Conservation (phyloP, 1,140 invertebrate genomes). For the Aphaenogaster floridana region DNA sequence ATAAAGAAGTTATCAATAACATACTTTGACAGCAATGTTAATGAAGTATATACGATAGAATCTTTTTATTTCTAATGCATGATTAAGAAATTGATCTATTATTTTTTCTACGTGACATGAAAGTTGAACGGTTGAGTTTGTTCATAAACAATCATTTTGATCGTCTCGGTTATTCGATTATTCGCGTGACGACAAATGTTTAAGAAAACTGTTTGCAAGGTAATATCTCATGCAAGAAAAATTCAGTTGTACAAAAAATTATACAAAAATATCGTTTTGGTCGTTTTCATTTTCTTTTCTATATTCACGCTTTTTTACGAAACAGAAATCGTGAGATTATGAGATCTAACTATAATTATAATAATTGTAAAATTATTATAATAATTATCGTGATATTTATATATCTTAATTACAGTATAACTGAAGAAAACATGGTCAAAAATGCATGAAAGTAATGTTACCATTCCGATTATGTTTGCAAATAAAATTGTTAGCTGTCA, state of each 20-base stretch:
- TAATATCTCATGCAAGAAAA: neutral
- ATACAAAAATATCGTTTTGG: conserved; percentile 31
- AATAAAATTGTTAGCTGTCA: conserved; percentile 21
- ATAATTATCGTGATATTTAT: neutral
- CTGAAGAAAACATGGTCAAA: neutral
- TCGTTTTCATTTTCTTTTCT: neutral
- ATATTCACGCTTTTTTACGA: neutral
- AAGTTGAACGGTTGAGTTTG: conserved; percentile 59
- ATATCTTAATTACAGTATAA: neutral
- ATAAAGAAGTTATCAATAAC: conserved; percentile 24
- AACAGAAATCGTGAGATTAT: neutral
- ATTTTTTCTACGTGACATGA: conserved; percentile 50
- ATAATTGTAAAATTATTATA: conserved; percentile 19
- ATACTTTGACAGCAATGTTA: conserved; percentile 29
- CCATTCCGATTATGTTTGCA: neutral
- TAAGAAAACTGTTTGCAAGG: neutral
- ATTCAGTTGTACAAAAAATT: neutral
- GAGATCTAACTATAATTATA: conserved; percentile 24
- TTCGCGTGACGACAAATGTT: neutral
- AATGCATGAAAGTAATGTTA: conserved; percentile 15
- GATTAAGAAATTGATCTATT: conserved; percentile 45
- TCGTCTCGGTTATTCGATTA: conserved; percentile 5
- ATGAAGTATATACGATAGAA: conserved; percentile 35
- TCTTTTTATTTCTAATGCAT: conserved; percentile 44
- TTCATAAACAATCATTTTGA: conserved; percentile 35